Conservation (phyloP, 2,113 vertebrate genomes). For the Polyodon spathula region DNA sequence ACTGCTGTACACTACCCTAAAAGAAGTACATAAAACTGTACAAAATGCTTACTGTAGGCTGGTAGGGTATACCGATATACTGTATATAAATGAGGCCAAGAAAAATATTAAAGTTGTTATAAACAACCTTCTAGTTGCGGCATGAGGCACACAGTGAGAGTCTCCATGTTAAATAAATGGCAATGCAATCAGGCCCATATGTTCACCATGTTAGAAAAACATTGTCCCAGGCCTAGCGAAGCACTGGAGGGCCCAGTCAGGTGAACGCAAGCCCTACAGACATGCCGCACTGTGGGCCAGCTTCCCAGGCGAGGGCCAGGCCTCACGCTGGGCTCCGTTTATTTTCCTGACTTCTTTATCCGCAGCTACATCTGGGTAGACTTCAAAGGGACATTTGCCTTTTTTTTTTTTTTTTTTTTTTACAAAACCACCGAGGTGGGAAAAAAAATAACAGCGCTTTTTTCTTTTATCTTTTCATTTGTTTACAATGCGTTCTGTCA, state of each 20-base stretch:
- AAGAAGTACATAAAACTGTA: no score
- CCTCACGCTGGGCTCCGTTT: constrained; percentile 50
- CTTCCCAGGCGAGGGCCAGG: constrained; percentile 46
- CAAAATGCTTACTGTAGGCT: no score
- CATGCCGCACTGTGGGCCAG: constrained; percentile 39
- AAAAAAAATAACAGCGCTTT: constrained; percentile 32
- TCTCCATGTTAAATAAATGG: constrained; percentile 74
- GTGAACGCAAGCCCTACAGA: constrained; percentile 45
- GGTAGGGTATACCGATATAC: no score
- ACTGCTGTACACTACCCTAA: no score
- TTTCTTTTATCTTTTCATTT: constrained; percentile 25
- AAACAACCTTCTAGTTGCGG: constrained; percentile 15
- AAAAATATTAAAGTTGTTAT: no score
- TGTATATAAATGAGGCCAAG: no score
- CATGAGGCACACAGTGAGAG: constrained; percentile 45
- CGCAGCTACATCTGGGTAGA: constrained; percentile 58
- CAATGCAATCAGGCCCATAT: constrained; percentile 73
- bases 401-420: constrained; percentile 18
- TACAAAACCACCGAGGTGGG: constrained; percentile 39
- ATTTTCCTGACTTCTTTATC: constrained; percentile 84
- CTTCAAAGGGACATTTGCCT: constrained; percentile 44
- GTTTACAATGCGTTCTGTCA: constrained; percentile 15
- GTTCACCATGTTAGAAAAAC: constrained; percentile 86
- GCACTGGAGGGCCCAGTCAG: constrained; percentile 37
- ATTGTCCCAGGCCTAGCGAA: constrained; percentile 49